Percentiles rank a stretch among this genome's conserved stretches.
phyloP scores from a whole-genome alignment of 2,113 vertebrate species.

The Lampris megalopsis region DNA sequence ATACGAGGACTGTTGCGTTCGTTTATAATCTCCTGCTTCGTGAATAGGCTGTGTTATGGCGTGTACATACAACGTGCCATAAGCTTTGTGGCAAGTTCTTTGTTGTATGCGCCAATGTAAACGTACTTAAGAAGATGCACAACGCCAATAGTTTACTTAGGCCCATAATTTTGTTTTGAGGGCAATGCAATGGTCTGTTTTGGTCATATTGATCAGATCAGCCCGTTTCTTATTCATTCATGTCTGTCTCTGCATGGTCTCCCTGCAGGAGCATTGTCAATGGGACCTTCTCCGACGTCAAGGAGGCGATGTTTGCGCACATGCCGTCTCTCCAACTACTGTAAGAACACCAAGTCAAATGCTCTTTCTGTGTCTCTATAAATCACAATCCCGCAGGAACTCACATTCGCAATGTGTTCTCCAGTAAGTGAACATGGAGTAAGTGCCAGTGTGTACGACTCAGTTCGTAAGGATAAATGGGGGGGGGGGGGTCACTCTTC shows the following conservation, averaged over 20 bases:
- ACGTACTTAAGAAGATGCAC: not conserved
- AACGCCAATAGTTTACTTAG: too few species aligned
- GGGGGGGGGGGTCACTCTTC: too few species aligned
- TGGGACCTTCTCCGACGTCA: constrained; percentile 94
- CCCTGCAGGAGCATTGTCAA: constrained; percentile 93
- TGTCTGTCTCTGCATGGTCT: not conserved
- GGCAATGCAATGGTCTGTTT: not conserved
- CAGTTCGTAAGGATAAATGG: too few species aligned
- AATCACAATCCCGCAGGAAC: too few species aligned
- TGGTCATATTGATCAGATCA: not conserved
- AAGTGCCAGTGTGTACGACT: too few species aligned
- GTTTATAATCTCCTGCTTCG: not conserved
- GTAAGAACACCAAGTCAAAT: constrained; percentile 80
- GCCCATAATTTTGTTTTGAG: not conserved
- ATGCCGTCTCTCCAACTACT: constrained; percentile 94
- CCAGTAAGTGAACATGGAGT: too few species aligned
- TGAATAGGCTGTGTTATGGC: not conserved
- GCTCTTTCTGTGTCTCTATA: too few species aligned
- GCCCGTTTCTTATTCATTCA: constrained; percentile 3
- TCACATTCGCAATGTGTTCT: too few species aligned
- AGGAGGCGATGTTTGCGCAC: constrained; percentile 95
- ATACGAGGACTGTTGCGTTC: too few species aligned
- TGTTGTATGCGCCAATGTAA: not conserved
- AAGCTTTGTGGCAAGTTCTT: too few species aligned
- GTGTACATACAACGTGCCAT: too few species aligned